phyloP scores from a whole-genome alignment of 2,888 invertebrate species.

The Noctua pronuba region DNA sequence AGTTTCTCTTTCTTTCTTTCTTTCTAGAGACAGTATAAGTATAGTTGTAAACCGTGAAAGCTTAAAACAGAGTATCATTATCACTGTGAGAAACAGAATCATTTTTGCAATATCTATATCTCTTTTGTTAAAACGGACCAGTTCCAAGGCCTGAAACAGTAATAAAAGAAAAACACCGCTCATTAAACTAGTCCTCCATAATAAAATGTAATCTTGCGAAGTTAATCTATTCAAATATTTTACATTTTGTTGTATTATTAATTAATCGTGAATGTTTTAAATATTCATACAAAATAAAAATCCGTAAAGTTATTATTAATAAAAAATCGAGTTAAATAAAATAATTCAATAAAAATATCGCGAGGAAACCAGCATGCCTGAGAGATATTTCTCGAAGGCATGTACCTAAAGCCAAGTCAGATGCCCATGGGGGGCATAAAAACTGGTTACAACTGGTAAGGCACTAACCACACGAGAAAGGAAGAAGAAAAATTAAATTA shows the following conservation, averaged over 20 bases:
- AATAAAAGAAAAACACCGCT: background rate
- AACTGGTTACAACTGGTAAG: too few relatives aligned
- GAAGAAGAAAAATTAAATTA: background rate
- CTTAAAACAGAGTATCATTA: too few relatives aligned
- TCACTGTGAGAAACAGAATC: background rate
- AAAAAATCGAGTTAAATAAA: too few relatives aligned
- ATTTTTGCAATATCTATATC: background rate
- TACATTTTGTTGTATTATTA: background rate
- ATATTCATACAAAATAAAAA: background rate
- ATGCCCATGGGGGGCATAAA: too few relatives aligned
- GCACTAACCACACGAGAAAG: background rate
- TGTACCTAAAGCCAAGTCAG: too few relatives aligned
- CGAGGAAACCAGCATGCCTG: too few relatives aligned
- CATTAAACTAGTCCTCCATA: background rate
- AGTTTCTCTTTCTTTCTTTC: too few relatives aligned
- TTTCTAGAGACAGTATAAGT: too few relatives aligned
- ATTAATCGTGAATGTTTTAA: background rate
- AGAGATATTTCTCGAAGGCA: too few relatives aligned
- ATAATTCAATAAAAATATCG: too few relatives aligned
- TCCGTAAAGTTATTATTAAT: background rate
- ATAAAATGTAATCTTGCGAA: background rate
- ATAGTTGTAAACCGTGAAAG: too few relatives aligned
- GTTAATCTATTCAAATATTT: background rate
- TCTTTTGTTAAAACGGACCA: constrained; percentile 12
- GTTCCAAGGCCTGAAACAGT: background rate